phyloP scores from a whole-genome alignment of 2,797 vertebrate species.

The Hydrocynus forskahlii region DNA sequence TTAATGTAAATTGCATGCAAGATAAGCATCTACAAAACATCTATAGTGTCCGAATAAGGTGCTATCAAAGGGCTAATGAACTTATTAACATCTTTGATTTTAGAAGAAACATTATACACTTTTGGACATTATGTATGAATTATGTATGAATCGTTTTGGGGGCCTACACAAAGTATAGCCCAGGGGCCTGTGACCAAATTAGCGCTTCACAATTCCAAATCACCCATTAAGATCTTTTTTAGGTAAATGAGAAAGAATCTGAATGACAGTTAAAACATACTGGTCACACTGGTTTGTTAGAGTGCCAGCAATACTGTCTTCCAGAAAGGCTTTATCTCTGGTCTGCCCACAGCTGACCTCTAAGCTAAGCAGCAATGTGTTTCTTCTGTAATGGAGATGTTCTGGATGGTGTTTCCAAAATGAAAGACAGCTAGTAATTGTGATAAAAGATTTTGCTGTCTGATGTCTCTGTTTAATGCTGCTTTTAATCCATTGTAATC shows the following conservation, averaged over 20 bases:
- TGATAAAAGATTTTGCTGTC: constrained; percentile 34
- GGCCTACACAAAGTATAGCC: too few relatives aligned
- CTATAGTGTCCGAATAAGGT: constrained; percentile 17
- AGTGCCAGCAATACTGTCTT: neutral
- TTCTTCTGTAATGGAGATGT: constrained; percentile 12
- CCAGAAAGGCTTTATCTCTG: neutral
- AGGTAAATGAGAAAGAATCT: neutral
- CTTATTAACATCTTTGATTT: too few relatives aligned
- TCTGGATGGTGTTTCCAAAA: constrained; percentile 15
- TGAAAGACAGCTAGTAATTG: constrained; percentile 29
- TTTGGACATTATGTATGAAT: constrained; percentile 15
- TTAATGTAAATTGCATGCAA: too few relatives aligned
- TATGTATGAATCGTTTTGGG: too few relatives aligned
- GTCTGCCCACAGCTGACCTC: constrained; percentile 38
- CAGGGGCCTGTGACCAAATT: too few relatives aligned
- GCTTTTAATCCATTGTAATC: constrained; percentile 46
- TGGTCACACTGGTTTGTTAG: neutral
- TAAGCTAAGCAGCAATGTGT: neutral
- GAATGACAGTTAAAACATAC: neutral
- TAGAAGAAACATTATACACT: constrained; percentile 16
- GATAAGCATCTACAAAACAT: neutral
- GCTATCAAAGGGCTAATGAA: too few relatives aligned
- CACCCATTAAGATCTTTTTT: neutral
- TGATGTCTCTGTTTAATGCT: constrained; percentile 29
- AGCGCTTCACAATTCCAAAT: neutral